Evolutionary conservation across 2,797 vertebrate species (phyloP).

Genomic region (Microcaecilia unicolor): DNA sequence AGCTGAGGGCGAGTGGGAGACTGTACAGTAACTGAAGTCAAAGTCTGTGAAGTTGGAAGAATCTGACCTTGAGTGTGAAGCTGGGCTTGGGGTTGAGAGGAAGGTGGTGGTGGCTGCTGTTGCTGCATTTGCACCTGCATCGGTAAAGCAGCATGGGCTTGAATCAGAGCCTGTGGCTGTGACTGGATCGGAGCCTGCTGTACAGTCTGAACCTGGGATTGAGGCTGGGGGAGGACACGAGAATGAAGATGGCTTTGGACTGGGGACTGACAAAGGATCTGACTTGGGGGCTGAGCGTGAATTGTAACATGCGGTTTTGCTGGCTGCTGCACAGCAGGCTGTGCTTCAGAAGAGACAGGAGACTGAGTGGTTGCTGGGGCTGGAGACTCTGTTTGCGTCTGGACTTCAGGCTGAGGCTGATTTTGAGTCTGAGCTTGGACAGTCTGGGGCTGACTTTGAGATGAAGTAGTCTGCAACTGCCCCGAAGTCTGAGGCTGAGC

Average conservation of each 20-base stretch:
- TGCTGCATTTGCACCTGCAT: constrained; percentile 65
- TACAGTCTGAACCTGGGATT: constrained; percentile 10
- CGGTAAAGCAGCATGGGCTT: constrained; percentile 66
- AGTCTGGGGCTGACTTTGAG: constrained; percentile 10
- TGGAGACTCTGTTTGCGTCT: constrained; percentile 52
- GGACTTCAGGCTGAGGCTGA: constrained; percentile 46
- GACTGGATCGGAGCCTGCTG: constrained; percentile 22
- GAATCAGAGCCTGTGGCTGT: constrained; percentile 7
- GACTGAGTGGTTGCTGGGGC: constrained; percentile 25
- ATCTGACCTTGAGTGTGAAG: constrained; percentile 44
- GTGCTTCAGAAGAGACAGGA: constrained; percentile 40
- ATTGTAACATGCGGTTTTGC: constrained; percentile 31
- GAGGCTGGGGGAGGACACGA: constrained; percentile 43
- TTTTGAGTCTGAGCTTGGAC: constrained; percentile 14
- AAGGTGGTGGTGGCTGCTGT: constrained; percentile 66
- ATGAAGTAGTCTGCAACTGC: constrained; percentile 18
- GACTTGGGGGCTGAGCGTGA: constrained; percentile 29
- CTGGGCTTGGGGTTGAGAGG: constrained; percentile 62
- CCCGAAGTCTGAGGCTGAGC: constrained; percentile 11
- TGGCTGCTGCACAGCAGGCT: constrained; percentile 14
- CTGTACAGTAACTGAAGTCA: constrained; percentile 56
- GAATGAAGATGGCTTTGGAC: constrained; percentile 41
- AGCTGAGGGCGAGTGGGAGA: constrained; percentile 63
- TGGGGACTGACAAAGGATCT: constrained; percentile 46
- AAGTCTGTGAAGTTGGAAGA: constrained; percentile 37